Base-by-base conservation (phyloP, 1,140 invertebrate species). In the Andrena cerasifolii region DNA sequence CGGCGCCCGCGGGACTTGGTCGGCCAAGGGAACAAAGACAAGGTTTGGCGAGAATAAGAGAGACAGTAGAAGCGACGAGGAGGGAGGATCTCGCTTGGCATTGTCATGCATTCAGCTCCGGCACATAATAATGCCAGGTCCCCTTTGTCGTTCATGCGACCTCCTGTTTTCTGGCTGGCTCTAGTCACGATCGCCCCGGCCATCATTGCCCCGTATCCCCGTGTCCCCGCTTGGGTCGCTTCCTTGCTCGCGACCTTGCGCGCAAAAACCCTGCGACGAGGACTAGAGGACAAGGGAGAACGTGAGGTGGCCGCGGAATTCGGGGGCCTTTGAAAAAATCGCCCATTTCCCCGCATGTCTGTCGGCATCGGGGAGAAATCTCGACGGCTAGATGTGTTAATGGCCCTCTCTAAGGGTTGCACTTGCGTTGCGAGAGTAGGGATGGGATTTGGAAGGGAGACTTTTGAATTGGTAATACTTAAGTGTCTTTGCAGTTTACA, bases 81-180 rank as follows among this genome's bases (percentile, higher is more conserved):
- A 68, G 63, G 54, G 72, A 68, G 53, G 74, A 65, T 71, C 80
- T 66, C 70, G 76, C 75, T 85, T 83, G 71, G 85, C 80, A 89
- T 88, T 89, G 86, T 89, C 85, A 83, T 85, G 86, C 82, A 88
- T 88, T 87, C 75, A 78, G 67, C 73, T 75, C 66, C 74, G 78
- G 78, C 78, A 86, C 79, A 87, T 89, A 89, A 89, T 89, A 89
- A 89, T 84, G 78, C 82, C 78, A 24, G 54, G 78, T 53, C 87
- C n/a, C 85, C 88, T 88, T 88, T 89, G 87, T 89, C 87, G 86
- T 66, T 88, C 82, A 86, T 87, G 81, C 65, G 81, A 74, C 81
- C 86, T 76, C 80, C 63, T 86, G 80, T 75, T 83, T 77, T 84
- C 72, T 82, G 70, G 54, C 59, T 73, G 67, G 72, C 73, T 77